These are phyloP conservation scores for Poecilia wingei DNA, from an alignment of 2,797 vertebrate genomes.

Conservation along the genomic window DNA sequence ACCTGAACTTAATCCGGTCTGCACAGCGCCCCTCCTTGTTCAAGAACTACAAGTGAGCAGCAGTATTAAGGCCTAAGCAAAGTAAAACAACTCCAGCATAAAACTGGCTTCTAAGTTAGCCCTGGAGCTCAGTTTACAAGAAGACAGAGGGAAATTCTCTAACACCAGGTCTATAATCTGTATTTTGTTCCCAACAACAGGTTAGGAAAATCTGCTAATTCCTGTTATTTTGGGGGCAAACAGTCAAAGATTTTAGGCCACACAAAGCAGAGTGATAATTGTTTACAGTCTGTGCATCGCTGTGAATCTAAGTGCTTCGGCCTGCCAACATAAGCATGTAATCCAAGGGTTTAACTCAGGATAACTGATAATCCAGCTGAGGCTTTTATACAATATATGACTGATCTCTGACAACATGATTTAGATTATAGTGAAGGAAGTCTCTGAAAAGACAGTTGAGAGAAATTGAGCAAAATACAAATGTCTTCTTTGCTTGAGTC, in stretches of 20 bases:
- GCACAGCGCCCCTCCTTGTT: not conserved
- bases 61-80: not conserved
- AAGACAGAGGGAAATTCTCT: not conserved
- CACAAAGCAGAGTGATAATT: not conserved
- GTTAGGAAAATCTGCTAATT: conserved; percentile 27
- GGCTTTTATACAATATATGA: conserved; percentile 13
- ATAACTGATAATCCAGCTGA: conserved; percentile 19
- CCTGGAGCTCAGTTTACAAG: not conserved
- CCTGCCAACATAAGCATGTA: conserved; percentile 18
- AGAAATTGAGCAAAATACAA: conserved; percentile 14
- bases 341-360: conserved; percentile 24
- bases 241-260: conserved; percentile 9
- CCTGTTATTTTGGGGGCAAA: not conserved
- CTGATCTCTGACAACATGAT: conserved; percentile 10
- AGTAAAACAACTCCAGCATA: not conserved
- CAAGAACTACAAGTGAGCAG: not conserved
- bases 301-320: conserved; percentile 27
- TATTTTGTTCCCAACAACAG: conserved; percentile 3
- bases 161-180: conserved; percentile 23
- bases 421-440: conserved; percentile 2
- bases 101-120: not conserved
- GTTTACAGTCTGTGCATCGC: conserved; percentile 4
- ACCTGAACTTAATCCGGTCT: not conserved
- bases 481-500: not conserved
- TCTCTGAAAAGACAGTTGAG: not conserved